Percentiles rank a stretch among this genome's conserved stretches.
Conservation (phyloP, 2,797 vertebrate species). For the Rhinatrema bivittatum region DNA sequence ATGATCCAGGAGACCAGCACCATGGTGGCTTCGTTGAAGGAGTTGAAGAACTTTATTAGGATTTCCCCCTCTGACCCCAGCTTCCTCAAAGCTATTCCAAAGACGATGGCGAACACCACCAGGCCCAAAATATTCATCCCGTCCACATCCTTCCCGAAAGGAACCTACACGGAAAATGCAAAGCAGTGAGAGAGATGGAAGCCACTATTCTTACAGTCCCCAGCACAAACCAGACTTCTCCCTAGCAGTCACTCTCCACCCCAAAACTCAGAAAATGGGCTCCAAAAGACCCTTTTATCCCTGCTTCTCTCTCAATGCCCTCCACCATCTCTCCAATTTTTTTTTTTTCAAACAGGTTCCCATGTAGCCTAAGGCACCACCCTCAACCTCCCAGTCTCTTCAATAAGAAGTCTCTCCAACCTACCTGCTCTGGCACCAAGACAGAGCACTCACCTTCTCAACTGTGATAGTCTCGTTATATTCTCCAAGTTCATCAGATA, state of each 20-base stretch:
- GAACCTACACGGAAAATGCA: constrained; percentile 56
- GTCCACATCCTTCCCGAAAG: constrained; percentile 53
- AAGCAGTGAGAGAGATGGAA: no score
- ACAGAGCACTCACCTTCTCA: constrained; percentile 58
- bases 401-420: background rate
- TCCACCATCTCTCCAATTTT: no score
- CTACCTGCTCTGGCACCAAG: background rate
- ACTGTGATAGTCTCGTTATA: background rate
- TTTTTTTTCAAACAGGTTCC: no score
- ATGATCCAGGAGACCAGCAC: constrained; percentile 75
- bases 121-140: constrained; percentile 87
- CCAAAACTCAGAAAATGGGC: no score
- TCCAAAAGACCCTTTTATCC: no score
- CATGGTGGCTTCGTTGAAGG: constrained; percentile 76
- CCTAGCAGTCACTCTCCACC: no score
- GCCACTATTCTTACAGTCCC: no score
- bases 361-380: no score
- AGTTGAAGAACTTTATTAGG: constrained; percentile 74
- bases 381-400: background rate
- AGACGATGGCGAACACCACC: constrained; percentile 81
- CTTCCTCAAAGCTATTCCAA: constrained; percentile 78
- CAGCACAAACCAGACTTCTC: no score
- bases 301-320: no score
- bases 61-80: constrained; percentile 79
- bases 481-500: background rate